These are phyloP conservation scores for Drosophila seguyi DNA, from an alignment of 1,140 invertebrate species.

Conservation along the genomic window DNA sequence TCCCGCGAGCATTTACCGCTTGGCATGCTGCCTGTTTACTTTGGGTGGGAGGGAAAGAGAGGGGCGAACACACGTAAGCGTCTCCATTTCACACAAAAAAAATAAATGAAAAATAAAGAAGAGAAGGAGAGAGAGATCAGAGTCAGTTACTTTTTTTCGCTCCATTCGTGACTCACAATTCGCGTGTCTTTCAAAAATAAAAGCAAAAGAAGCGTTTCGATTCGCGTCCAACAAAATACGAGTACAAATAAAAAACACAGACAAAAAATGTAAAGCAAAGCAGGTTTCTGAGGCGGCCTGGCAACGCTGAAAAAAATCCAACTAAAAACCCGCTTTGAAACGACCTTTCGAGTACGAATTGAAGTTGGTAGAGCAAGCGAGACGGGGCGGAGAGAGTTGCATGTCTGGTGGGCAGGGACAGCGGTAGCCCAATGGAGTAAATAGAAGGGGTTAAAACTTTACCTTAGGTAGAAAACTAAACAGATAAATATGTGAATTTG, in stretches of 20 bases:
- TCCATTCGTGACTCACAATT: constrained; percentile 82
- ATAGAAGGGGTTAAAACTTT: not conserved
- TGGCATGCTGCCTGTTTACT: constrained; percentile 34
- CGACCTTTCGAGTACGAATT: constrained; percentile 84
- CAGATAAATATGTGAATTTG: not conserved
- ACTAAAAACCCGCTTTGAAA: constrained; percentile 81
- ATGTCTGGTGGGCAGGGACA: constrained; percentile 34
- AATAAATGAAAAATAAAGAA: constrained; percentile 20
- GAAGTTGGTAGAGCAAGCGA: constrained; percentile 16
- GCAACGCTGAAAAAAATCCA: constrained; percentile 64
- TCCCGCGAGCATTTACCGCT: constrained; percentile 33
- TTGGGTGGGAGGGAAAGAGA: constrained; percentile 26
- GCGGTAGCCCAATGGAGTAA: not conserved
- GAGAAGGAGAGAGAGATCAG: constrained; percentile 40
- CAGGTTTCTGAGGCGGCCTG: constrained; percentile 77
- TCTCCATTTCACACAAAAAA: constrained; percentile 52
- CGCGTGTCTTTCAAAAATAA: constrained; percentile 81
- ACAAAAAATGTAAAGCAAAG: constrained; percentile 81
- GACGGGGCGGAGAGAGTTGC: constrained; percentile 29
- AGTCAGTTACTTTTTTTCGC: constrained; percentile 76
- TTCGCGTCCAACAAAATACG: constrained; percentile 44
- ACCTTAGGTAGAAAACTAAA: not conserved
- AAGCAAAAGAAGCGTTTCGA: constrained; percentile 76
- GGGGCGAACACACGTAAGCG: constrained; percentile 48
- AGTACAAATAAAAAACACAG: constrained; percentile 52